phyloP scores from a whole-genome alignment of 2,113 vertebrate species.

The Amphiprion percula region DNA sequence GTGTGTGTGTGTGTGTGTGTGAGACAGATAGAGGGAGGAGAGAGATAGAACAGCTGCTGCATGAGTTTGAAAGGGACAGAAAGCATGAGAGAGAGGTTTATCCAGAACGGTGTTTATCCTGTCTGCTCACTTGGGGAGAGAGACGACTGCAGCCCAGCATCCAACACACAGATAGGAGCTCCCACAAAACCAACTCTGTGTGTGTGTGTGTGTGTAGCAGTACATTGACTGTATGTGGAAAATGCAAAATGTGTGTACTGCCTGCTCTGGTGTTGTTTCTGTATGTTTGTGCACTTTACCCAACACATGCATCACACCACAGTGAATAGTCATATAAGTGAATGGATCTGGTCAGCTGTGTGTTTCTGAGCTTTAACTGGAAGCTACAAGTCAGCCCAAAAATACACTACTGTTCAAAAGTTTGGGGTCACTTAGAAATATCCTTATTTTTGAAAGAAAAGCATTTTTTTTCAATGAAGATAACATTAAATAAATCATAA shows the following conservation, averaged over 20 bases:
- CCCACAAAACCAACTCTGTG: conserved; percentile 29
- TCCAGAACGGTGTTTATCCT: conserved; percentile 68
- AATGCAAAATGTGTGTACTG: neutral
- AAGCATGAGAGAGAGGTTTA: conserved; percentile 59
- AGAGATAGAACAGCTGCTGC: conserved; percentile 21
- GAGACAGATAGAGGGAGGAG: conserved; percentile 38
- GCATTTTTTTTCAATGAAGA: too few species aligned
- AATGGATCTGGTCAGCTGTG: neutral
- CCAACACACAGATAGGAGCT: conserved; percentile 64
- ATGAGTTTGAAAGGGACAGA: conserved; percentile 38
- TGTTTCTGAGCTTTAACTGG: neutral
- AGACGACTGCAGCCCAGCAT: conserved; percentile 41
- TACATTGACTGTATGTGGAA: conserved; percentile 21
- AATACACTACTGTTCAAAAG: too few species aligned
- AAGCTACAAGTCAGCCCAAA: neutral
- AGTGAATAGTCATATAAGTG: neutral
- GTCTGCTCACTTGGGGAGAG: conserved; percentile 48
- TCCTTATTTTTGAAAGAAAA: too few species aligned
- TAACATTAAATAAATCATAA: too few species aligned
- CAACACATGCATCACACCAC: neutral
- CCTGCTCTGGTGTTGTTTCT: conserved; percentile 5
- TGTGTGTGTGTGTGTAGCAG: neutral
- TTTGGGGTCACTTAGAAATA: too few species aligned
- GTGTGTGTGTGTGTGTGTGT: neutral
- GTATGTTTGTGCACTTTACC: neutral